Evolutionary conservation across 2,113 vertebrate species (phyloP).

Genomic region (Poicephalus gulielmi): DNA sequence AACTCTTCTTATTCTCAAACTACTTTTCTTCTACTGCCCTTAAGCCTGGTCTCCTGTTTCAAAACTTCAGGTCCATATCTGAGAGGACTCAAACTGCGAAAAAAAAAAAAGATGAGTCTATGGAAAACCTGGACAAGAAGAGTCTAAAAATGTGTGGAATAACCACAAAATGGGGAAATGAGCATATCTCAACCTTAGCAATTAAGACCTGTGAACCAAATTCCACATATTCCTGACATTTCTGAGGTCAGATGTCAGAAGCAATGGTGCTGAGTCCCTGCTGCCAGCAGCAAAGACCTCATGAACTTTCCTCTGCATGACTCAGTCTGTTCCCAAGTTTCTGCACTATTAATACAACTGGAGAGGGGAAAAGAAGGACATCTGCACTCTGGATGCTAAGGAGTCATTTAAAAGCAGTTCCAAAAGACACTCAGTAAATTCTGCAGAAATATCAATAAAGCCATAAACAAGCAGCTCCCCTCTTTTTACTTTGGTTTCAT

Average conservation of each 20-base stretch:
- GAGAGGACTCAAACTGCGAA: background rate
- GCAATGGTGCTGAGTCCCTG: background rate
- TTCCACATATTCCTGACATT: slow-evolving; percentile 12
- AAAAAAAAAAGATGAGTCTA: background rate
- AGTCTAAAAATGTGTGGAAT: background rate
- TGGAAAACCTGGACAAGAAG: background rate
- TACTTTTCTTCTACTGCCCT: background rate
- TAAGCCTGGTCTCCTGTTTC: background rate
- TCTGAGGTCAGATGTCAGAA: background rate
- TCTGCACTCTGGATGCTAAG: background rate
- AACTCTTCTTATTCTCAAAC: background rate
- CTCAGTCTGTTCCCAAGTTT: background rate
- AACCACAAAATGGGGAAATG: background rate
- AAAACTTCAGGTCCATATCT: background rate
- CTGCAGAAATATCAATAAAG: background rate
- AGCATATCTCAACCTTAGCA: fast-evolving
- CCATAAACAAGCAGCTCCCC: background rate
- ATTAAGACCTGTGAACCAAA: background rate
- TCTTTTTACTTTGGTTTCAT: background rate
- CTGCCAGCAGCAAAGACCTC: background rate
- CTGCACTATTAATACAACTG: background rate
- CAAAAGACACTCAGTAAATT: background rate
- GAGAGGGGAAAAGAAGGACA: background rate
- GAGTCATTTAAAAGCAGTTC: background rate
- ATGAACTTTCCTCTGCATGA: slow-evolving; percentile 1